Base-by-base conservation (phyloP, 2,797 vertebrate genomes). In the Cichlasoma orientale region DNA sequence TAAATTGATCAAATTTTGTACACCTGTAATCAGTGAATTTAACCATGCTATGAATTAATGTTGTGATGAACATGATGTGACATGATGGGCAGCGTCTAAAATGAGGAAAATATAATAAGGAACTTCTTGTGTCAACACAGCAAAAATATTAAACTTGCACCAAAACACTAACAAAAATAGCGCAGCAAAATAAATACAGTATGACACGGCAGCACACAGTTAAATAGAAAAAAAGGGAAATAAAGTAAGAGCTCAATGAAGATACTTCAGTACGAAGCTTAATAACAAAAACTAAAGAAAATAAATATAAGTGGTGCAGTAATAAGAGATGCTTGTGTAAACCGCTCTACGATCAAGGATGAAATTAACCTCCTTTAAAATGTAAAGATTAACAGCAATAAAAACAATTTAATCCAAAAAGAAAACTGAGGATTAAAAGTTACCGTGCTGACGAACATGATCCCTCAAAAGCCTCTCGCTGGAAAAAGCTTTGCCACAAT, bases 401-500 rank as follows among this genome's bases (percentile, higher is more conserved):
- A 63, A 5, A 41, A 72, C 3, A 53, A 66, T 59, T 29, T 44
- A 8, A 56, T 33, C n/a, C 29, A 50, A 74, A 31, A 58, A 31
- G 13, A 47, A 59, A 74, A 33, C 4, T 68, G 21, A 29, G 63
- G n/a, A 52, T 16, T n/a, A 19, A 19, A 71, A 3, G n/a, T 93
- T 90, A 95, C 92, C 92, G 0, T 93, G 94, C 78, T 94, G 93
- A 41, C 94, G 95, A 57, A 94, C 83, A 27, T 95, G 95, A 87
- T 95, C 95, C 90, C 87, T 23, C 57, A 96, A 87, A 36, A 97
- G 93, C 71, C 94, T 94, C 93, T 96, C 95, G 3, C 84, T 95
- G 85, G 95, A 93, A 91, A 96, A 96, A 75, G 88, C 91, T 90
- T 96, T 96, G 74, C 87, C 86, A 82, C 95, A 94, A 16, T 95